phyloP scores from a whole-genome alignment of 2,797 vertebrate species.

The Erethizon dorsatum region DNA sequence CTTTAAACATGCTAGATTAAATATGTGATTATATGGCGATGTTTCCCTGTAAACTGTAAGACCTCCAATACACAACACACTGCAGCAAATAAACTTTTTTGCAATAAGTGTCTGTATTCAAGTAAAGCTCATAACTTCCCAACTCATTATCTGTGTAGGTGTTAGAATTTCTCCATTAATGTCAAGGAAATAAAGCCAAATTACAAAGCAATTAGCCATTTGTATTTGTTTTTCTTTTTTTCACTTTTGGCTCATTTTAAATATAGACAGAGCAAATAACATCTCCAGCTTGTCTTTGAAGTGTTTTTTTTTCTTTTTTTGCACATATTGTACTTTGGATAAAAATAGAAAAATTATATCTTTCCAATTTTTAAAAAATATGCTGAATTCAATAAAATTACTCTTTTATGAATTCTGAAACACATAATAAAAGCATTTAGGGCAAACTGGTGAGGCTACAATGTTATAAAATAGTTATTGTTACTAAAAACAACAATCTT shows the following conservation, averaged over 20 bases:
- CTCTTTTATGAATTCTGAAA: conserved; percentile 43
- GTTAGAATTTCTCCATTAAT: conserved; percentile 69
- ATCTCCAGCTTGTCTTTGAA: conserved; percentile 49
- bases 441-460: background rate
- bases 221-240: conserved; percentile 10
- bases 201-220: conserved; percentile 73
- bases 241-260: conserved; percentile 60
- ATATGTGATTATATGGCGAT: background rate
- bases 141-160: conserved; percentile 67
- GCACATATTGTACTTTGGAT: background rate
- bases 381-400: conserved; percentile 60
- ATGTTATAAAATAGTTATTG: conserved; percentile 34
- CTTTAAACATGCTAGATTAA: background rate
- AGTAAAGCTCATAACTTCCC: conserved; percentile 42
- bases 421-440: conserved; percentile 48
- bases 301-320: background rate
- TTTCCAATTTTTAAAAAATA: conserved; percentile 59
- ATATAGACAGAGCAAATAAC: conserved; percentile 57
- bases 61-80: background rate
- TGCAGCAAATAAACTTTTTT: background rate
- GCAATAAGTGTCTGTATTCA: conserved; percentile 44
- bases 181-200: conserved; percentile 72
- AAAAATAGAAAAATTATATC: conserved; percentile 67
- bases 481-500: background rate
- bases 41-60: background rate